phyloP scores from a whole-genome alignment of 2,113 vertebrate species.

The Sphyrna mokarran region DNA sequence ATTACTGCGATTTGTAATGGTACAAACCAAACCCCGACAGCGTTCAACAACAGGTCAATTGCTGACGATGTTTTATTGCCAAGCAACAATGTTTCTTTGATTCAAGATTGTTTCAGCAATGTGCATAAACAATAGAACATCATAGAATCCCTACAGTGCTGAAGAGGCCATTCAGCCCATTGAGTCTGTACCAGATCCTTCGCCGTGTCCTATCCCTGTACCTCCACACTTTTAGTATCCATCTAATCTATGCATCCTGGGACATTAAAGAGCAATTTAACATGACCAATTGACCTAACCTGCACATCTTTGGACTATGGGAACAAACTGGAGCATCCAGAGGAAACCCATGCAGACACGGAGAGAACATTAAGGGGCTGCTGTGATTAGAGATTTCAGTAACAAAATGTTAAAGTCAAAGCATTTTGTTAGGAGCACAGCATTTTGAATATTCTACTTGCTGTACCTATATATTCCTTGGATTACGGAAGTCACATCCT shows the following conservation, averaged over 20 bases:
- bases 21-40: not conserved
- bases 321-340: too few relatives aligned
- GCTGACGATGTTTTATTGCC: not conserved
- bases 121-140: not conserved
- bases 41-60: not conserved
- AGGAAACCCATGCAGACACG: too few relatives aligned
- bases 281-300: too few relatives aligned
- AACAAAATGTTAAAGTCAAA: not conserved
- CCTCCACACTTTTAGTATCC: too few relatives aligned
- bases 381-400: not conserved
- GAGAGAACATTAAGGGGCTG: not conserved
- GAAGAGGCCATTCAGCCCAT: too few relatives aligned
- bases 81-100: not conserved
- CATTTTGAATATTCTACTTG: not conserved
- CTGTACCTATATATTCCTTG: not conserved
- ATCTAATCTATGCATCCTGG: too few relatives aligned
- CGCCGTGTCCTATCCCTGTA: too few relatives aligned
- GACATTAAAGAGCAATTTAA: too few relatives aligned
- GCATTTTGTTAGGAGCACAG: not conserved
- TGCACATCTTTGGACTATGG: too few relatives aligned
- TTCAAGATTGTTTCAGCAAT: not conserved
- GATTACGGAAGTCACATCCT: not conserved
- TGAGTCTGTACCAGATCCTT: too few relatives aligned
- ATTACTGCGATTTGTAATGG: not conserved
- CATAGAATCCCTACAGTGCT: too few relatives aligned